Evolutionary conservation across 2,113 vertebrate genomes (phyloP).

Genomic region (Poeciliopsis occidentalis): DNA sequence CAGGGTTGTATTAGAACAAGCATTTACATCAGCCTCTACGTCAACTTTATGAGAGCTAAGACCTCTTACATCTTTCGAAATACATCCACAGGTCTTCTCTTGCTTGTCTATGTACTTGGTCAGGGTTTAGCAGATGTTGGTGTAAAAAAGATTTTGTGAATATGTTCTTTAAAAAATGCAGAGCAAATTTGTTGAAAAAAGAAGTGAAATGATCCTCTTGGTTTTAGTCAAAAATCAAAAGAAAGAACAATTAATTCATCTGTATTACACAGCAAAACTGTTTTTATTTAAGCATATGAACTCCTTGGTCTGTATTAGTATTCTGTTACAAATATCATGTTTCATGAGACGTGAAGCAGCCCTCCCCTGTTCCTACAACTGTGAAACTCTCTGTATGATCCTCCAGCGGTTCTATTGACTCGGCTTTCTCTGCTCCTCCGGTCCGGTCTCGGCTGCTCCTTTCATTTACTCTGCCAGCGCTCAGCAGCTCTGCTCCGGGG

Average conservation of each 20-base stretch:
- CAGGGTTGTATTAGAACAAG: constrained; percentile 75
- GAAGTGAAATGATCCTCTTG: background rate
- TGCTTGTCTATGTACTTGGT: constrained; percentile 28
- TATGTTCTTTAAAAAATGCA: background rate
- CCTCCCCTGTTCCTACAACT: constrained; percentile 34
- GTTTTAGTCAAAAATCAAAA: background rate
- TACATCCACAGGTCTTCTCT: constrained; percentile 32
- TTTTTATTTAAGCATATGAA: background rate
- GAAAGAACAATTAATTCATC: background rate
- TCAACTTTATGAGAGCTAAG: constrained; percentile 71
- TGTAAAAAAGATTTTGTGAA: constrained; percentile 65
- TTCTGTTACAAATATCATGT: constrained; percentile 37
- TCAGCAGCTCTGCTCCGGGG: constrained; percentile 80
- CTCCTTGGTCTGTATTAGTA: constrained; percentile 14
- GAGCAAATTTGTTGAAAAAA: background rate
- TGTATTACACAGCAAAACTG: background rate
- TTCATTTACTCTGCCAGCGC: constrained; percentile 84
- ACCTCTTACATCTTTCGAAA: constrained; percentile 73
- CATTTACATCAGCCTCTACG: constrained; percentile 73
- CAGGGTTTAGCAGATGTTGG: constrained; percentile 28
- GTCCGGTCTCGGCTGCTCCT: constrained; percentile 79
- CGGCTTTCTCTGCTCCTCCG: constrained; percentile 57
- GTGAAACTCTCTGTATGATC: constrained; percentile 49
- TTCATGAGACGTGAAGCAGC: constrained; percentile 22
- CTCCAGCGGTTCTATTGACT: constrained; percentile 68